These are phyloP conservation scores for Molossus alvarezi DNA, from an alignment of 2,797 vertebrate genomes.

Conservation along the genomic window DNA sequence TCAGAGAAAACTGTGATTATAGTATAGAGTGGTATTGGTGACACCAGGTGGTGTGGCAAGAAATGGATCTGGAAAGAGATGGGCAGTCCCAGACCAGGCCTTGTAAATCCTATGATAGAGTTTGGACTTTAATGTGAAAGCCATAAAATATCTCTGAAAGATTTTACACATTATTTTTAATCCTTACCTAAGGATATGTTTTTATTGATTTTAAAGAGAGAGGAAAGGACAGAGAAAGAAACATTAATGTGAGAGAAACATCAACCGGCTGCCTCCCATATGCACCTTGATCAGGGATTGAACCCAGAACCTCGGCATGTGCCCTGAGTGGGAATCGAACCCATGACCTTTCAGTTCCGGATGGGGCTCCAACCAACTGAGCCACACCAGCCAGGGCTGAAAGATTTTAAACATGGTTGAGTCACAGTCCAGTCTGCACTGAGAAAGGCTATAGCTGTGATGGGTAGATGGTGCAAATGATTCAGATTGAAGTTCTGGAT, in stretches of 20 bases:
- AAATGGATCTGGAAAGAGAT: background rate
- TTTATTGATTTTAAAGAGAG: background rate
- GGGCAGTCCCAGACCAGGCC: background rate
- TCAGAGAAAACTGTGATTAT: background rate
- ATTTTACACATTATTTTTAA: background rate
- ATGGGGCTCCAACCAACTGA: background rate
- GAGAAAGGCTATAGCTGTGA: background rate
- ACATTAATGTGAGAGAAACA: background rate
- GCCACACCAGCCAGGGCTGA: background rate
- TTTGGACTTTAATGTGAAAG: background rate
- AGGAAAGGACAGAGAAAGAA: background rate
- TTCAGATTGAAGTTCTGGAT: background rate
- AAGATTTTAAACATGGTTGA: conserved; percentile 2
- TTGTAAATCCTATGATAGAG: background rate
- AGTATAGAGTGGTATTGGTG: background rate
- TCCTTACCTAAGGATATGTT: background rate
- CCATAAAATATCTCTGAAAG: background rate
- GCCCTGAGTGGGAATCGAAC: background rate
- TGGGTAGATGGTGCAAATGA: background rate
- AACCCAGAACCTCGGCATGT: background rate
- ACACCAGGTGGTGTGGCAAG: background rate
- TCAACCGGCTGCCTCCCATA: background rate
- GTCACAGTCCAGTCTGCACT: background rate
- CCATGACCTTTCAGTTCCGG: background rate
- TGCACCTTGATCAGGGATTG: background rate